phyloP scores from a whole-genome alignment of 2,888 invertebrate genomes.

The Thymelicus acteon region DNA sequence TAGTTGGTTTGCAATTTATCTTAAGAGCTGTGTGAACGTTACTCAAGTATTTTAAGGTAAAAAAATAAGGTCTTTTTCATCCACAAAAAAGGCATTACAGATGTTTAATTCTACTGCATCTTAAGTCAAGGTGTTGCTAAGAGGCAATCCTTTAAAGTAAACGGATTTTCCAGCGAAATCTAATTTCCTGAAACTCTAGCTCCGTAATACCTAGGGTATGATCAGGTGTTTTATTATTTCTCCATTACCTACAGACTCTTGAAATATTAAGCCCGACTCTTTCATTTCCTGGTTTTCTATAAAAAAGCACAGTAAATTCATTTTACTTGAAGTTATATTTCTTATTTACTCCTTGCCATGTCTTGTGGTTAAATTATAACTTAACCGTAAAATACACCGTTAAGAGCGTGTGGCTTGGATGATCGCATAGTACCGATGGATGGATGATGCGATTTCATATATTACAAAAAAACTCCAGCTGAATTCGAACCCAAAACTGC shows the following conservation, averaged over 20 bases:
- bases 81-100: background rate
- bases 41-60: too few relatives aligned
- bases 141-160: conserved; percentile 25
- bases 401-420: too few relatives aligned
- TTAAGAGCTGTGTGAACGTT: too few relatives aligned
- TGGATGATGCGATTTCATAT: too few relatives aligned
- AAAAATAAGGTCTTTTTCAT: too few relatives aligned
- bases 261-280: conserved; percentile 28
- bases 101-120: background rate
- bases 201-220: conserved; percentile 9
- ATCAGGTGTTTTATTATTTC: conserved; percentile 37
- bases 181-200: conserved; percentile 32
- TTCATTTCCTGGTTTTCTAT: conserved; percentile 28
- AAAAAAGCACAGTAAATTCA: conserved; percentile 24
- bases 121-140: conserved; percentile 3
- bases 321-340: conserved; percentile 9
- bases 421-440: too few relatives aligned
- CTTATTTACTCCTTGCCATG: conserved; percentile 1
- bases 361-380: too few relatives aligned
- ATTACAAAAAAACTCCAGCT: too few relatives aligned
- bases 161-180: conserved; percentile 29
- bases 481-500: too few relatives aligned
- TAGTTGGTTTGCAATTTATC: too few relatives aligned
- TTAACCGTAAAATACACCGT: too few relatives aligned
- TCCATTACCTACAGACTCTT: conserved; percentile 26